Base-by-base conservation (phyloP, 1,140 invertebrate species). In the Centruroides vittatus region DNA sequence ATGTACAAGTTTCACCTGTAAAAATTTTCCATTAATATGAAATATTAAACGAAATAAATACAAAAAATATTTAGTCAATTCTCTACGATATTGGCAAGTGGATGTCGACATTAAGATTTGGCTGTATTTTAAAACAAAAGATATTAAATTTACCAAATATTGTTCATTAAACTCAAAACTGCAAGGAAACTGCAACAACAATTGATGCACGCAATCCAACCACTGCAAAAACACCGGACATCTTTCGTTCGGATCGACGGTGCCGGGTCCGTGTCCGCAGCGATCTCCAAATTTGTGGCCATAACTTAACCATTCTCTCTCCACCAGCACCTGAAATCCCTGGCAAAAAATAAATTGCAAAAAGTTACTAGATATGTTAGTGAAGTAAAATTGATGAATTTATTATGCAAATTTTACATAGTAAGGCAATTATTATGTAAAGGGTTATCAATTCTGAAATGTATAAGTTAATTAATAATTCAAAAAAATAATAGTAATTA, bases 161-260 rank as follows among this genome's bases (percentile, higher is more conserved):
- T 84, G 83, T 64, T 88, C 81, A 67, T 92, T 95, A 76, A 98
- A 98, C 78, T 98, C 88, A 78, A 99, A 99, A 69, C 84, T 84
- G 73, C 87, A 89, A 4, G 89, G 89, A 76, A 90, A 96, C 76
- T 98, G 92, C 63, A 75, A 68, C 63, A 87, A 79, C 54, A 98
- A 77, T 75, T 99, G 95, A 77, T 96, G 87, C 1, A 98, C 86
- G 71, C 93, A 91, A 72, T 99, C 95, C 5, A 98, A 78, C 91
- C 93, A 99, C 74, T 98, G 95, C 51, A 98, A 77, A 77, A 99
- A 99, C 61, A 98, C 89, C 12, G 96, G 96, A 73, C 90, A 93
- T 59, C 86, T 78, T 75, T 98, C 93, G 74, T 93, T 95, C 1
- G 81, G 76, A 71, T 97, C 92, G 62, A 92, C 89, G 3, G 79